Percentiles rank a stretch among this genome's conserved stretches.
Evolutionary conservation across 2,113 vertebrate species (phyloP).

Genomic region (Heteronetta atricapilla): DNA sequence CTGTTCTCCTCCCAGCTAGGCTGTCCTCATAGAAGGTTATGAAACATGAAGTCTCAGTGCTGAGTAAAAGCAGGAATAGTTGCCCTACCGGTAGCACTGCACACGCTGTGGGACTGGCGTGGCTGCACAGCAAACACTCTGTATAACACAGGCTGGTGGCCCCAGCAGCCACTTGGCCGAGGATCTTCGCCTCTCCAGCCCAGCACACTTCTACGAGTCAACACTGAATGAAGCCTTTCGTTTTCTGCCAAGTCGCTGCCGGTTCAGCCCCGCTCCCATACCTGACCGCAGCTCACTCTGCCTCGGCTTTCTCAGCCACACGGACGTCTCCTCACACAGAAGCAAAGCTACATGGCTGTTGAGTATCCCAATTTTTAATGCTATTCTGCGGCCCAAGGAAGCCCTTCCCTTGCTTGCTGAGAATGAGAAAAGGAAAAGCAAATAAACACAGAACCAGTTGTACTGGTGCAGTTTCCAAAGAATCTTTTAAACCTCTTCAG

Average conservation of each 20-base stretch:
- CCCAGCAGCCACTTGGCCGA: rapidly evolving
- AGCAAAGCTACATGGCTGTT: background rate
- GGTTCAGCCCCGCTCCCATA: background rate
- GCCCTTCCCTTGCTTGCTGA: background rate
- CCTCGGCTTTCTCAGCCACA: background rate
- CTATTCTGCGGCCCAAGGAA: background rate
- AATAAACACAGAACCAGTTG: background rate
- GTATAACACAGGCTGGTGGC: rapidly evolving
- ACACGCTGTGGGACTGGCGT: background rate
- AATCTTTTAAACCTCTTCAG: background rate
- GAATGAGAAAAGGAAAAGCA: background rate
- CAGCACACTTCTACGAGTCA: background rate
- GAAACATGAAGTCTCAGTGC: background rate
- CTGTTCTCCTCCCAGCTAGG: background rate
- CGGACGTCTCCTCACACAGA: background rate
- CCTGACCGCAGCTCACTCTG: background rate
- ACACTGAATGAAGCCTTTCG: background rate
- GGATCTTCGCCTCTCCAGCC: background rate
- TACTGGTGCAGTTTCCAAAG: background rate
- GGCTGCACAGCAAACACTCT: background rate
- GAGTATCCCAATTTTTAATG: background rate
- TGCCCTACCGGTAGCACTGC: background rate
- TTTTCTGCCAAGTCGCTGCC: background rate
- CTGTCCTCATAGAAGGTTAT: background rate
- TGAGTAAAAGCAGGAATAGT: background rate